These are phyloP conservation scores for Nephrotoma flavescens DNA, from an alignment of 2,888 invertebrate genomes.

Conservation along the genomic window DNA sequence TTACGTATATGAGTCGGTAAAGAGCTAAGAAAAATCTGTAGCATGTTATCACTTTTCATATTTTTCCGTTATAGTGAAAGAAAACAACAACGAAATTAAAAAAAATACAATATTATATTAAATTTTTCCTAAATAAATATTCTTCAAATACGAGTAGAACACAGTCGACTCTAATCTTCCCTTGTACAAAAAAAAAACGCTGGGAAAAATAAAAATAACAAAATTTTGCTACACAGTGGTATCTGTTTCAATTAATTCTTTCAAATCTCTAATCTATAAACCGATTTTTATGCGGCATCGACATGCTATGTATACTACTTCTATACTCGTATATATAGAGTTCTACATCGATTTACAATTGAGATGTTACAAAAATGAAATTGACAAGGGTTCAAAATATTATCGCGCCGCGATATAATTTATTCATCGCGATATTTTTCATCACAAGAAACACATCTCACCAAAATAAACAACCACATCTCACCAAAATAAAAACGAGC, in stretches of 20 bases:
- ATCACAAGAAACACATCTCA: no score
- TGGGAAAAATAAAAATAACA: not conserved
- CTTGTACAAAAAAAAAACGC: not conserved
- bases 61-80: not conserved
- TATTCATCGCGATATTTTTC: not conserved
- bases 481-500: no score
- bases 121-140: not conserved
- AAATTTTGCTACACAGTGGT: not conserved
- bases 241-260: not conserved
- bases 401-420: not conserved
- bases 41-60: not conserved
- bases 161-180: not conserved
- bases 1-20: not conserved
- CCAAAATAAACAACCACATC: no score
- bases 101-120: not conserved
- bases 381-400: not conserved
- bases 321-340: not conserved
- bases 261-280: not conserved
- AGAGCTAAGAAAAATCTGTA: not conserved
- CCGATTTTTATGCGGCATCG: not conserved
- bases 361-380: not conserved
- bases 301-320: not conserved
- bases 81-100: not conserved
- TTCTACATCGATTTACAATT: not conserved
- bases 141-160: not conserved